phyloP scores from a whole-genome alignment of 2,113 vertebrate species.

The Holacanthus passer region DNA sequence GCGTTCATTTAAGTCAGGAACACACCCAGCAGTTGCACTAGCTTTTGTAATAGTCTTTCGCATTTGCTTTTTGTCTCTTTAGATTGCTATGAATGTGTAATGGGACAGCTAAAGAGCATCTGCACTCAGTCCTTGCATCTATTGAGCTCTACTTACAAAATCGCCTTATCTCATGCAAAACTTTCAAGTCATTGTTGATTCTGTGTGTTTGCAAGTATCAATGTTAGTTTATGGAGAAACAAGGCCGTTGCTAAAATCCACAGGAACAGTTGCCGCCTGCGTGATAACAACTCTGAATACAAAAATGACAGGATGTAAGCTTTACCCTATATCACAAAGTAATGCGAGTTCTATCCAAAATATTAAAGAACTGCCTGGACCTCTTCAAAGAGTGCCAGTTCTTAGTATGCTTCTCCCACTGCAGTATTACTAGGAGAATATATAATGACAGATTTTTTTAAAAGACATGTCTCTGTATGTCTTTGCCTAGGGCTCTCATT shows the following conservation, averaged over 20 bases:
- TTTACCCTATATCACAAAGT: slow-evolving; percentile 56
- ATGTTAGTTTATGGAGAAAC: slow-evolving; percentile 45
- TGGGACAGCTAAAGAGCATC: neutral
- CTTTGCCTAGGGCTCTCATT: slow-evolving; percentile 80
- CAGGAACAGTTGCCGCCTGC: slow-evolving; percentile 6
- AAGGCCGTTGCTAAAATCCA: slow-evolving; percentile 28
- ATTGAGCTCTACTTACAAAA: neutral
- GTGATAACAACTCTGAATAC: slow-evolving; percentile 35
- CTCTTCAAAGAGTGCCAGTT: slow-evolving; percentile 65
- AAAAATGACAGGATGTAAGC: slow-evolving; percentile 33
- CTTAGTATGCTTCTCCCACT: slow-evolving; percentile 74
- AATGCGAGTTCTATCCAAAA: slow-evolving; percentile 41
- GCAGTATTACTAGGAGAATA: slow-evolving; percentile 80
- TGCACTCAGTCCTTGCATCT: neutral
- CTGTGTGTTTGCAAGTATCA: slow-evolving; percentile 16
- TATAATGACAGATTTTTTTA: slow-evolving; percentile 80
- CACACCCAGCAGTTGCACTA: slow-evolving; percentile 15
- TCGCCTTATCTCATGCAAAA: neutral
- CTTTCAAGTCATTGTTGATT: slow-evolving; percentile 14
- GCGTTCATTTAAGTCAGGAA: slow-evolving; percentile 44
- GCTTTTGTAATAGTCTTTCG: slow-evolving; percentile 33
- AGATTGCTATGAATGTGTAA: slow-evolving; percentile 14
- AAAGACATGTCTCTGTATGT: slow-evolving; percentile 78
- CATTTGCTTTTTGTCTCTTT: slow-evolving; percentile 30
- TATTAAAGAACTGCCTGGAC: slow-evolving; percentile 59